Conservation (phyloP, 2,797 vertebrate genomes). For the Enteromius unitaeniatus region DNA sequence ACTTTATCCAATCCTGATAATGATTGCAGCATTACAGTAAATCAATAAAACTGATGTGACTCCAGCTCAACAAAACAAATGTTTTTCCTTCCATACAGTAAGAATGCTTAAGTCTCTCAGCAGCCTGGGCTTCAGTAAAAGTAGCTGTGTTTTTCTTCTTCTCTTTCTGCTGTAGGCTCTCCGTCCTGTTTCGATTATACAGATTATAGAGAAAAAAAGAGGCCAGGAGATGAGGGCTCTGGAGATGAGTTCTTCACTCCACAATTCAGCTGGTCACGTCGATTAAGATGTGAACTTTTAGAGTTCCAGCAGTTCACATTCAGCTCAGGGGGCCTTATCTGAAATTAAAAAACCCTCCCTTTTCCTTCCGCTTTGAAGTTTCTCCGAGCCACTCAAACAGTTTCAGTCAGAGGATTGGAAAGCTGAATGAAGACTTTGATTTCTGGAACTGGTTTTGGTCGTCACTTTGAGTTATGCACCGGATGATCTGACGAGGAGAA, state of each 20-base stretch:
- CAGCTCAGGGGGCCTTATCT: conserved; percentile 80
- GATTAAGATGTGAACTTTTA: conserved; percentile 82
- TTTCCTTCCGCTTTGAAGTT: conserved; percentile 77
- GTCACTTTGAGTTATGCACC: conserved; percentile 75
- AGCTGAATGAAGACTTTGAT: conserved; percentile 77
- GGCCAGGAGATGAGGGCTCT: conserved; percentile 66
- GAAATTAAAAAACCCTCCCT: conserved; percentile 78
- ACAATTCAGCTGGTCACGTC: conserved; percentile 77
- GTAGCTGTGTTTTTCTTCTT: conserved; percentile 21
- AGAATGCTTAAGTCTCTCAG: conserved; percentile 56
- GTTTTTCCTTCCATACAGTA: conserved; percentile 53
- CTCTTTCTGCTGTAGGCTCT: conserved; percentile 40
- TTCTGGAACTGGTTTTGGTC: conserved; percentile 73
- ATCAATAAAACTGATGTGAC: conserved; percentile 65
- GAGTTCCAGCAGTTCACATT: conserved; percentile 78
- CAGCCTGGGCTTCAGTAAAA: neutral
- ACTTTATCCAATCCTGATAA: conserved; percentile 20
- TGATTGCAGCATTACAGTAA: conserved; percentile 55
- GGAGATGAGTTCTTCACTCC: conserved; percentile 73
- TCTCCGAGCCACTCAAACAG: conserved; percentile 75
- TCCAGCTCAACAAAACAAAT: conserved; percentile 64
- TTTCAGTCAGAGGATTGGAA: conserved; percentile 72
- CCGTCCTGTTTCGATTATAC: conserved; percentile 66
- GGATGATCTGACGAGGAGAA: conserved; percentile 55
- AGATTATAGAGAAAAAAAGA: conserved; percentile 60